Evolutionary conservation across 2,113 vertebrate species (phyloP), one percentile per base, ranked within the genome.

Genomic region (Colaptes auratus): DNA sequence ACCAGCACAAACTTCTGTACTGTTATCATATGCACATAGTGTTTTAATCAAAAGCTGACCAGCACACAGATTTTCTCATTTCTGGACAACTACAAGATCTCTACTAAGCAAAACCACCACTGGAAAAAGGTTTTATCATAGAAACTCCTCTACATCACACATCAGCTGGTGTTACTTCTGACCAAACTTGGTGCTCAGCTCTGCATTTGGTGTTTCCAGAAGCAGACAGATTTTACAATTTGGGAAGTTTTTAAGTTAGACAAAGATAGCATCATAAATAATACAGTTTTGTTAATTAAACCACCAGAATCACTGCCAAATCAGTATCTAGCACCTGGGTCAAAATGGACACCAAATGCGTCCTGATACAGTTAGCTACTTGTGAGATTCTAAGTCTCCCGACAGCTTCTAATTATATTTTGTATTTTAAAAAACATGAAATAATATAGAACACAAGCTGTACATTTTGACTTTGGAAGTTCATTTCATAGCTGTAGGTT

Each of bases 1-100:
- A 81, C 23, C 53, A 95, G 83, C 44, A 28, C 5, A 53, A 92
- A 72, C 83, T 81, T 86, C 82, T 89, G 75, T 77, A n/a, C 60
- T 53, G 19, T 82, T 76, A 79, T 36, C 50, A 35, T 7, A 39
- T 27, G 35, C 60, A 86, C 53, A 48, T n/a, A 70, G 16, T 11
- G 58, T 39, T 64, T 53, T 39, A 64, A 75, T 76, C 31, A 69
- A 71, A 69, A 88, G 44, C 50, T 82, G 61, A 36, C 46, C 65
- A 79, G 71, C 53, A 46, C 20, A 31, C 31, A 31, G 24, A 33
- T n/a, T 21, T 33, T 81, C 16, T 67, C 73, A 28, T 9, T 78
- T 11, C 50, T 70, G 50, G 25, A 61, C 17, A 79, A 15, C 55
- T 42, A 12, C 24, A 69, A 64, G 55, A 24, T 50, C 44, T 87